Percentiles rank a stretch among this genome's conserved stretches.
Conservation (phyloP, 2,797 vertebrate genomes). For the Poliocrania exsul region DNA sequence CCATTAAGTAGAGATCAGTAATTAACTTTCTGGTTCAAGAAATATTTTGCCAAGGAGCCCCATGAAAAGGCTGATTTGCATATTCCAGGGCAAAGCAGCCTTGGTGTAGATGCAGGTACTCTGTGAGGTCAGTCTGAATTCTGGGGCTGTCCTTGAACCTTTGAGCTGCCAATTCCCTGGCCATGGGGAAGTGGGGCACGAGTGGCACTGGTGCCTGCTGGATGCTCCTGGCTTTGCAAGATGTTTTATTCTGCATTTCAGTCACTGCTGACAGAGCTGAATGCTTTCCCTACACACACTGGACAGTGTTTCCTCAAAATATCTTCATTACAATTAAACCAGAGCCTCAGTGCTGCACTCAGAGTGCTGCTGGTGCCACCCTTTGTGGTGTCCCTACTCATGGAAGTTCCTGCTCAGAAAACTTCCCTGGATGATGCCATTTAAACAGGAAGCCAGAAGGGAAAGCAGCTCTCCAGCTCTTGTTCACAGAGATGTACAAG, state of each 20-base stretch:
- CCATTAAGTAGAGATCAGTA: conserved; percentile 75
- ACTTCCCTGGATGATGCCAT: background rate
- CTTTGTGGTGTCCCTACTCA: background rate
- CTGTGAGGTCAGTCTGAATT: background rate
- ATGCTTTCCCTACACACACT: background rate
- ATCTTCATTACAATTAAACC: background rate
- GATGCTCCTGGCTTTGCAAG: background rate
- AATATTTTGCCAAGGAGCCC: conserved; percentile 70
- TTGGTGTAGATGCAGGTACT: background rate
- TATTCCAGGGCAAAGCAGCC: conserved; percentile 28
- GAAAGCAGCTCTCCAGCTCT: background rate
- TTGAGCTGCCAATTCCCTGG: background rate
- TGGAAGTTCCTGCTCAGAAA: background rate
- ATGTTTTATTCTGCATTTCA: background rate
- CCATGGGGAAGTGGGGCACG: rapidly evolving
- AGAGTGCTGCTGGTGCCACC: background rate
- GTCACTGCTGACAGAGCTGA: background rate
- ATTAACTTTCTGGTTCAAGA: conserved; percentile 77
- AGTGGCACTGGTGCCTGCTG: background rate
- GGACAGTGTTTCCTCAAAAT: background rate
- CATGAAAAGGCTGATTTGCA: conserved; percentile 67
- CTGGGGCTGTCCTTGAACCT: background rate
- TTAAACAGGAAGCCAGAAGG: background rate
- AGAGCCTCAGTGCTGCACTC: rapidly evolving
- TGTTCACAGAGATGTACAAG: background rate